These are phyloP conservation scores for Timandra comae DNA, from an alignment of 2,888 invertebrate genomes.

Conservation along the genomic window DNA sequence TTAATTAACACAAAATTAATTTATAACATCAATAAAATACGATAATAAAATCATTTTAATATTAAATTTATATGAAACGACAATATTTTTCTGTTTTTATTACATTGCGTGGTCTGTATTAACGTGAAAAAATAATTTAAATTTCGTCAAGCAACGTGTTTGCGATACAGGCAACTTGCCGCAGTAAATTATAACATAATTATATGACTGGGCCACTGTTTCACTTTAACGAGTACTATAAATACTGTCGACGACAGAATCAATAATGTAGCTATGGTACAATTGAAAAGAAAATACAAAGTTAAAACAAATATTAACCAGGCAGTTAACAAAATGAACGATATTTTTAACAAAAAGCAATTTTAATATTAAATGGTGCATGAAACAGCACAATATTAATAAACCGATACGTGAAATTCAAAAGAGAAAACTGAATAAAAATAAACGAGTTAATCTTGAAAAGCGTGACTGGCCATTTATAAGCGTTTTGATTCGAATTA, in stretches of 20 bases:
- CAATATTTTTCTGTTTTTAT: slow-evolving; percentile 59
- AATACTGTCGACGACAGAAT: slow-evolving; percentile 36
- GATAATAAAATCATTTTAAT: slow-evolving; percentile 38
- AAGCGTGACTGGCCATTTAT: not conserved
- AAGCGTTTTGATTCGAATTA: not conserved
- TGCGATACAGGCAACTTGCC: slow-evolving; percentile 44
- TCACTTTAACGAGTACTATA: slow-evolving; percentile 48
- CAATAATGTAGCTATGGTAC: slow-evolving; percentile 27
- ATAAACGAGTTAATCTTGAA: not conserved
- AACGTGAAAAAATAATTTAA: slow-evolving; percentile 45
- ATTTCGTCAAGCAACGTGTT: slow-evolving; percentile 63
- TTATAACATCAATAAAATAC: slow-evolving; percentile 20
- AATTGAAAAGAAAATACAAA: not conserved
- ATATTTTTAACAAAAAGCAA: too few species aligned
- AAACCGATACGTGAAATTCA: too few species aligned
- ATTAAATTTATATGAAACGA: slow-evolving; percentile 31
- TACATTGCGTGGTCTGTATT: slow-evolving; percentile 51
- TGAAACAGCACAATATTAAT: too few species aligned
- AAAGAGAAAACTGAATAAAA: too few species aligned
- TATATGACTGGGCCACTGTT: slow-evolving; percentile 50
- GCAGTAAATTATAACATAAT: slow-evolving; percentile 64
- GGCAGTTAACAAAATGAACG: too few species aligned
- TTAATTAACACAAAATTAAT: slow-evolving; percentile 8
- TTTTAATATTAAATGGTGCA: too few species aligned
- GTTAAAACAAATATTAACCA: not conserved